Evolutionary conservation across 2,113 vertebrate genomes (phyloP), one percentile per base, ranked within the genome.

Genomic region (Syngnathus typhle): DNA sequence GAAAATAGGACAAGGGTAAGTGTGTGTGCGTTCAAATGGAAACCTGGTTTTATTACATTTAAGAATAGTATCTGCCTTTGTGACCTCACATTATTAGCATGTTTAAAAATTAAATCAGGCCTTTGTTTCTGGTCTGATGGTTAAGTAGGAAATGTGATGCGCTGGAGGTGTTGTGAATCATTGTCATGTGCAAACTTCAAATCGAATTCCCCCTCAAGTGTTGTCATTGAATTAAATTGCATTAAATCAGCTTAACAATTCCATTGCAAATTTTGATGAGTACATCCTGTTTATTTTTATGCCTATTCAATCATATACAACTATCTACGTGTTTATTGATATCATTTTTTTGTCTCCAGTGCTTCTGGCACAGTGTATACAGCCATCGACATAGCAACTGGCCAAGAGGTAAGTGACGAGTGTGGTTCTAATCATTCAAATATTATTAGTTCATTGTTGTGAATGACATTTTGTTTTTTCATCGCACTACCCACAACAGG

Each of bases 1-100:
- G 91, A 99, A 99, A 91, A 98, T 99, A 80, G 96, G 95, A 78
- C 96, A 99, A 90, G 96, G 96, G 96, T 98, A 86, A 92, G 96
- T 94, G 62, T 16, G 47, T 2, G 52, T n/a, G 47, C 12, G 32
- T 12, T 2, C 13, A 2, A 51, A 5, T 15, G 44, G 15, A 37
- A 65, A 44, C 12, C 39, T 51, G 13, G 27, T 32, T 32, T 32
- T 32, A 32, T 32, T 32, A 32, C 27, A 32, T 32, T 32, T 32
- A 32, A 32, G 27, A 32, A 32, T 32, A 32, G 3, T 3, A 32
- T 32, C 27, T 32, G 44, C 4, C 23, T 32, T 2, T 65, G 63
- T 12, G 19, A 18, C 13, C 23, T 56, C 23, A 15, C 4, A 16
- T 56, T 59, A 6, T 38, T 19, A 6, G 3, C 1, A 18, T 38